Percentiles rank a stretch among this genome's conserved stretches.
Evolutionary conservation across 2,113 vertebrate species (phyloP).

Genomic region (Dascyllus trimaculatus): DNA sequence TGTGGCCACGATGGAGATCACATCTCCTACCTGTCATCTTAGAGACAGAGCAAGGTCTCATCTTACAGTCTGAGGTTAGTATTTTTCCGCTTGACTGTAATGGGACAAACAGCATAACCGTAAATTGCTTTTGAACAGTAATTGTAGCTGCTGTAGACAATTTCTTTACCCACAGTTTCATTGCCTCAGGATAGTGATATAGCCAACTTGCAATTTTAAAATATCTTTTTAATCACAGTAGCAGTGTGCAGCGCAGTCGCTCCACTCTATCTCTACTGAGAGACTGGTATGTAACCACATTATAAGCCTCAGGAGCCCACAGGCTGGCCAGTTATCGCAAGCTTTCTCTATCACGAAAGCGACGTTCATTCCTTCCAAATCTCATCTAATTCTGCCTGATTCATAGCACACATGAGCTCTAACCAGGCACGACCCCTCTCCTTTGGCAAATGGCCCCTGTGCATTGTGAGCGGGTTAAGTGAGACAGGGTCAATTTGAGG

Average conservation of each 20-base stretch:
- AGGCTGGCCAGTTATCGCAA: constrained; percentile 22
- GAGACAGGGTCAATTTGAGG: constrained; percentile 46
- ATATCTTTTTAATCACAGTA: constrained; percentile 52
- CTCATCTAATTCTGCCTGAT: constrained; percentile 39
- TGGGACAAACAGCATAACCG: constrained; percentile 4
- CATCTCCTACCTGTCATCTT: neutral
- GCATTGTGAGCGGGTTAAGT: constrained; percentile 28
- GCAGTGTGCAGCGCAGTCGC: constrained; percentile 16
- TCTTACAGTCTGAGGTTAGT: neutral
- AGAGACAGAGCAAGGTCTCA: neutral
- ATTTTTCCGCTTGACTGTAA: neutral
- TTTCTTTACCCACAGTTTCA: constrained; percentile 5
- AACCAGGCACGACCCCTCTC: constrained; percentile 14
- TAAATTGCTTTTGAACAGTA: constrained; percentile 3
- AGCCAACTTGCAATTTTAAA: constrained; percentile 33
- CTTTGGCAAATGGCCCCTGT: constrained; percentile 18
- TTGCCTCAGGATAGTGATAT: constrained; percentile 36
- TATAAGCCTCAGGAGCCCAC: constrained; percentile 19
- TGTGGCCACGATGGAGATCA: constrained; percentile 2
- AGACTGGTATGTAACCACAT: constrained; percentile 37
- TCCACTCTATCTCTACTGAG: constrained; percentile 25
- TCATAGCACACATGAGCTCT: constrained; percentile 51
- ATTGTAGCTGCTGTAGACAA: constrained; percentile 1
- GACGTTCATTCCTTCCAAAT: constrained; percentile 31
- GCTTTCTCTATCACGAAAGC: constrained; percentile 46